phyloP scores from a whole-genome alignment of 2,113 vertebrate genomes.

The Zootoca vivipara region DNA sequence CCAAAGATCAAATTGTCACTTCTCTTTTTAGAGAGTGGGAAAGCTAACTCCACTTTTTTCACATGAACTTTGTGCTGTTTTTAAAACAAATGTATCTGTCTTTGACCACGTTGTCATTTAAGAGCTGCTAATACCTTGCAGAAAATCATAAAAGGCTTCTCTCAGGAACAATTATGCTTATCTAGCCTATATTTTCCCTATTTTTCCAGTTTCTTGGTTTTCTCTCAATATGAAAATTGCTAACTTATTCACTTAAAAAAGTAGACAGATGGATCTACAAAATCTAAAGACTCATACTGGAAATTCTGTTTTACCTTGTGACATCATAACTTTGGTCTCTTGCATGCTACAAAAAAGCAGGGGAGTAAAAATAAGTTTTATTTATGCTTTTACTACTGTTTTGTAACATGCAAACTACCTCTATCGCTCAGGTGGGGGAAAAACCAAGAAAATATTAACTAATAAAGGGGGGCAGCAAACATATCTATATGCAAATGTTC shows the following conservation, averaged over 20 bases:
- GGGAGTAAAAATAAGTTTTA: constrained; percentile 26
- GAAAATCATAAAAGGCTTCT: constrained; percentile 30
- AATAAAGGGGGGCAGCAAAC: constrained; percentile 2
- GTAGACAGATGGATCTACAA: neutral
- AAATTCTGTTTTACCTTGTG: constrained; percentile 14
- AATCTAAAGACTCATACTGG: neutral
- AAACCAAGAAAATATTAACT: neutral
- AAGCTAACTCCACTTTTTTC: constrained; percentile 18
- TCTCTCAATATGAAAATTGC: constrained; percentile 5
- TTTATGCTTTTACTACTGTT: neutral
- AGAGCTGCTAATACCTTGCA: constrained; percentile 32
- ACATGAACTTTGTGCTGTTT: constrained; percentile 17
- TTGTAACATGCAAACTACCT: neutral
- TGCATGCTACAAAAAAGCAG: constrained; percentile 23
- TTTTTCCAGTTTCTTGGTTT: constrained; percentile 29
- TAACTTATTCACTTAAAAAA: constrained; percentile 10
- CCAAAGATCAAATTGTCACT: constrained; percentile 40
- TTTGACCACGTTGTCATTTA: constrained; percentile 36
- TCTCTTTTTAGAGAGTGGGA: constrained; percentile 24
- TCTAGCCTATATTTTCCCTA: constrained; percentile 3
- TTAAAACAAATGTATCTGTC: constrained; percentile 33
- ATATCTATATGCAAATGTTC: neutral
- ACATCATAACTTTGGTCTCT: constrained; percentile 19
- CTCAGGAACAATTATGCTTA: constrained; percentile 35
- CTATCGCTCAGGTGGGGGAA: neutral